Evolutionary conservation across 2,113 vertebrate genomes (phyloP).

Genomic region (Speoplatyrhinus poulsoni): DNA sequence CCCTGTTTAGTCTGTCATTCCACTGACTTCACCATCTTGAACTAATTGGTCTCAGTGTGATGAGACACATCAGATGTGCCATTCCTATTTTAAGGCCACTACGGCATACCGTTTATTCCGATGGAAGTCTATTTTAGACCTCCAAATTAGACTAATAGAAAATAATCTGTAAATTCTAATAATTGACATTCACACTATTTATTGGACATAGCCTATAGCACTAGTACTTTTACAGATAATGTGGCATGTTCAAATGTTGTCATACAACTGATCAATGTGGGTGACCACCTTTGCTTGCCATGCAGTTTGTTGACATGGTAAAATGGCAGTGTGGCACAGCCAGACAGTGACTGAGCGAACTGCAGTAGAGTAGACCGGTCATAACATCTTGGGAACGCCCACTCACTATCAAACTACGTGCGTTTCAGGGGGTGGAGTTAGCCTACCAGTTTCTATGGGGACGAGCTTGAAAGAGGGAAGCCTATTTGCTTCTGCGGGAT

Average conservation of each 20-base stretch:
- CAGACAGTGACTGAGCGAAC: too few relatives aligned
- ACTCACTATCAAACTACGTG: neutral
- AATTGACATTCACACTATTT: too few relatives aligned
- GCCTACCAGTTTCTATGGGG: conserved; percentile 54
- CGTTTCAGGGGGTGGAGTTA: conserved; percentile 45
- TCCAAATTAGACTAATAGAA: too few relatives aligned
- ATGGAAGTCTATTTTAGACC: neutral
- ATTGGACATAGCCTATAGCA: too few relatives aligned
- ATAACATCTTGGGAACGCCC: neutral
- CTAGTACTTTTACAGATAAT: too few relatives aligned
- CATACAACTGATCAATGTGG: too few relatives aligned
- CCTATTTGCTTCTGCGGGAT: neutral
- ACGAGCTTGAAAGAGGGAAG: conserved; percentile 24
- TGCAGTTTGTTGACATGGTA: too few relatives aligned
- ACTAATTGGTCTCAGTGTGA: conserved; percentile 57
- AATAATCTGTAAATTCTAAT: too few relatives aligned
- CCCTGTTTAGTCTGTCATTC: conserved; percentile 22
- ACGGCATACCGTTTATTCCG: neutral
- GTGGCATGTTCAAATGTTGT: too few relatives aligned
- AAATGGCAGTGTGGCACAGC: too few relatives aligned
- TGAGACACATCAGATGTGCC: neutral
- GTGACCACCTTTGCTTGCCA: too few relatives aligned
- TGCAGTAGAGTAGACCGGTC: too few relatives aligned
- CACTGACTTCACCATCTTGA: conserved; percentile 5
- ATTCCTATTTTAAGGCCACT: neutral